Conservation (phyloP, 2,888 invertebrate genomes). For the Drosophila rellima region DNA sequence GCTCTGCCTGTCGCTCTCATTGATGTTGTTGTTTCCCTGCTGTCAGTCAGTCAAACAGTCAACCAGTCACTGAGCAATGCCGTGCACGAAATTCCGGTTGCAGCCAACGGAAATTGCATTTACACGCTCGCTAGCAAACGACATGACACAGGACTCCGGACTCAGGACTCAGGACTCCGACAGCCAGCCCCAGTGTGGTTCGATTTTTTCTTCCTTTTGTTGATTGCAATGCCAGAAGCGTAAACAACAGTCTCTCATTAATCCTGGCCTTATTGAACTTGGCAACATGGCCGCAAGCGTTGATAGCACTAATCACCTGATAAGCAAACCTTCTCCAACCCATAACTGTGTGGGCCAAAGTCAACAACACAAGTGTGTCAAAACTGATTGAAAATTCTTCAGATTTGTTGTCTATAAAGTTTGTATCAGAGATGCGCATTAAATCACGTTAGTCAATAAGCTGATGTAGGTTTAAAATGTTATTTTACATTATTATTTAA, state of each 20-base stretch:
- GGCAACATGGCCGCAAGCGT: constrained; percentile 43
- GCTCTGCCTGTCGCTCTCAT: constrained; percentile 1
- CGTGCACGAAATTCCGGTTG: constrained; percentile 70
- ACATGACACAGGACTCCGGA: constrained; percentile 17
- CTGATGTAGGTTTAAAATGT: too few relatives aligned
- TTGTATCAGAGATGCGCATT: constrained; percentile 25
- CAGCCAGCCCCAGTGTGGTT: constrained; percentile 3
- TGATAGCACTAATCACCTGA: constrained; percentile 71
- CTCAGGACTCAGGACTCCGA: constrained; percentile 17
- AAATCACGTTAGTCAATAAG: not conserved
- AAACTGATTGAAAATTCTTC: constrained; percentile 51
- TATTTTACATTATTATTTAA: too few relatives aligned
- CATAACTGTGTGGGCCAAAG: constrained; percentile 39
- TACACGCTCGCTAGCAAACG: constrained; percentile 61
- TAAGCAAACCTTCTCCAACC: constrained; percentile 34
- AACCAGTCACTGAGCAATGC: constrained; percentile 36
- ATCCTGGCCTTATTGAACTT: constrained; percentile 38
- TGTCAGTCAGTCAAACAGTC: constrained; percentile 57
- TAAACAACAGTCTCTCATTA: constrained; percentile 37
- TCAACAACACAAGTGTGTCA: constrained; percentile 47
- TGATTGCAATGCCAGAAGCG: constrained; percentile 49
- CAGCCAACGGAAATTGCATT: constrained; percentile 75
- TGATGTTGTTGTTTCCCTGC: constrained; percentile 25
- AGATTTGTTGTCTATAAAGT: constrained; percentile 6
- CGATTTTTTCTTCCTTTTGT: constrained; percentile 6